Conservation (phyloP, 1,140 invertebrate species). For the Euura lappo region DNA sequence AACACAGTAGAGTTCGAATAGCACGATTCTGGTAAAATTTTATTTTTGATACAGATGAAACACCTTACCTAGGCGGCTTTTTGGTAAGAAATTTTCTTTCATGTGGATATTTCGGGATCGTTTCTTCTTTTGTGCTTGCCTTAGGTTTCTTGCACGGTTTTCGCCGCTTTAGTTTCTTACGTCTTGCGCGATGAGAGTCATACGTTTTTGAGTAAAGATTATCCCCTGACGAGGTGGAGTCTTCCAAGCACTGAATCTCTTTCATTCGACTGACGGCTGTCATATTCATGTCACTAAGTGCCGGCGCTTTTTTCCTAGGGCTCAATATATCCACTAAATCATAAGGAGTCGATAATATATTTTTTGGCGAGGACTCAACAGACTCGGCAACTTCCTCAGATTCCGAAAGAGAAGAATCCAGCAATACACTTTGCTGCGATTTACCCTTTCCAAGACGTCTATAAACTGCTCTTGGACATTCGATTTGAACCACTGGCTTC, state of each 20-base stretch:
- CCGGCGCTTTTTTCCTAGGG: not conserved
- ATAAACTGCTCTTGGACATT: not conserved
- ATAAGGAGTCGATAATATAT: not conserved
- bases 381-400: too few species aligned
- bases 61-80: constrained; percentile 31
- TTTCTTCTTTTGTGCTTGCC: not conserved
- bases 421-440: not conserved
- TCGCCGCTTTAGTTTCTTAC: constrained; percentile 14
- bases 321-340: not conserved
- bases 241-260: not conserved
- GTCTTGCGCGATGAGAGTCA: constrained; percentile 21
- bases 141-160: not conserved
- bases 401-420: too few species aligned
- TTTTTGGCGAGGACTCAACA: too few species aligned
- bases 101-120: constrained; percentile 9
- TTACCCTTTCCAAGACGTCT: not conserved
- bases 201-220: constrained; percentile 19
- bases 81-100: constrained; percentile 27
- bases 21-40: not conserved
- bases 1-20: not conserved
- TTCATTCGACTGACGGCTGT: not conserved
- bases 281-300: not conserved
- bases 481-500: not conserved
- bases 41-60: not conserved
- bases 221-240: constrained; percentile 10